phyloP scores from a whole-genome alignment of 1,140 invertebrate genomes.

The Parasteatoda tepidariorum region DNA sequence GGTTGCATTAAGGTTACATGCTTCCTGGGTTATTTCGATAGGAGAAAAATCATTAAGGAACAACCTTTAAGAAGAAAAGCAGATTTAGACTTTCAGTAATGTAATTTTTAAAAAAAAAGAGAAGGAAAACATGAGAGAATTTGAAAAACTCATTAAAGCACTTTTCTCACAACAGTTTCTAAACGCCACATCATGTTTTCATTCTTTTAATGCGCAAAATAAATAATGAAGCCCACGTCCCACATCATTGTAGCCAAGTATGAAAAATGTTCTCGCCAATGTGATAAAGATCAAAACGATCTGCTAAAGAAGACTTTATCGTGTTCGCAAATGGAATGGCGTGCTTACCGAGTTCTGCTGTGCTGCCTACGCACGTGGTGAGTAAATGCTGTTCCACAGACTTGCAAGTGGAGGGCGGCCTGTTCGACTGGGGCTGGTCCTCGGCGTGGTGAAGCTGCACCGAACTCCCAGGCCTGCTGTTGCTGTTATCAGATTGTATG shows the following conservation, averaged over 20 bases:
- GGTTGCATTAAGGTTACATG: too few species aligned
- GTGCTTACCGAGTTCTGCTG: conserved; percentile 67
- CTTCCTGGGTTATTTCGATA: too few species aligned
- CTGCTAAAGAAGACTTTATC: background rate
- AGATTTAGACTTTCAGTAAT: too few species aligned
- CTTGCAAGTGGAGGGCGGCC: conserved; percentile 65
- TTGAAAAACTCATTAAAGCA: too few species aligned
- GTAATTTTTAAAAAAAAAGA: too few species aligned
- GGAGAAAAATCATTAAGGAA: too few species aligned
- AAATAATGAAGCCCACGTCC: background rate
- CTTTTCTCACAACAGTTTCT: too few species aligned
- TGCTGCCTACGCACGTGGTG: conserved; percentile 88
- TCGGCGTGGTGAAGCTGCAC: conserved; percentile 34
- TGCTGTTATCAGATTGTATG: conserved; percentile 75
- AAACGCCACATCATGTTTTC: background rate
- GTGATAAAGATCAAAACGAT: background rate
- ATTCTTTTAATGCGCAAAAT: background rate
- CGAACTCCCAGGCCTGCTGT: conserved; percentile 55
- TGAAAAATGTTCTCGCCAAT: background rate
- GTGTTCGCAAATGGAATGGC: background rate
- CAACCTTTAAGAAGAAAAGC: too few species aligned
- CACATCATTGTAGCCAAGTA: background rate
- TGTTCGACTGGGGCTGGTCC: conserved; percentile 17
- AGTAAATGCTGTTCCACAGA: conserved; percentile 79
- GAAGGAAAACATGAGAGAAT: too few species aligned